Base-by-base conservation (phyloP, 2,888 invertebrate genomes). In the Agrochola lychnidis region DNA sequence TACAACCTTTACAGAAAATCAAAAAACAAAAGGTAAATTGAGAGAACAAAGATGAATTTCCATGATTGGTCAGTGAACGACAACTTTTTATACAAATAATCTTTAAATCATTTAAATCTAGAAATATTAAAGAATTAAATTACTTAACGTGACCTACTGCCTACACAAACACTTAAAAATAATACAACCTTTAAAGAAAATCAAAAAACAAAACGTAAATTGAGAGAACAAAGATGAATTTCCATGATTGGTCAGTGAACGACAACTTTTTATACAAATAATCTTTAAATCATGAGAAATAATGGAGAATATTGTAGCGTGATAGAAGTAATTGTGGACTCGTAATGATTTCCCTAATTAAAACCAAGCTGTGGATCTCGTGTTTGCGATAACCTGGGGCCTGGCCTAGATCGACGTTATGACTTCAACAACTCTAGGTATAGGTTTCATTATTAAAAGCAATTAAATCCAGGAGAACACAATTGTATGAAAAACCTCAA, bases 241-340 rank as follows among this genome's bases (percentile, higher is more conserved):
- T 70, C 42, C 63, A 74, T 71, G 64, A 79, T 74, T 71, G 63
- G 61, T 53, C 68, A 69, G n/a, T 61, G 36, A 71, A 83, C 48
- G 63, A 16, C 56, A 63, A 63, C 30, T 77, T 81, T 76, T 80
- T 74, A 64, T 71, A 61, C 30, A 36, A 68, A 79, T 57, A 45
- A 25, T 56, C 69, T 69, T 57, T 51, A 73, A 66, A 70, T 69
- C 57, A 70, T 69, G 61, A 70, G 57, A 48, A 56, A 62, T 61
- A 72, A 83, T 74, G 22, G 59, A 51, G 56, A 71, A 68, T 42
- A 67, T 61, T 70, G 78, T 86, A 66, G 87, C 87, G 81, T 85
- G 84, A 75, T 61, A 36, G 45, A 84, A 77, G 59, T 69, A 77
- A 86, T 78, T 86, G 64, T 66, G 48, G 22, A 64, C 42, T 71